Evolutionary conservation across 2,113 vertebrate genomes (phyloP).

Genomic region (Parus major): DNA sequence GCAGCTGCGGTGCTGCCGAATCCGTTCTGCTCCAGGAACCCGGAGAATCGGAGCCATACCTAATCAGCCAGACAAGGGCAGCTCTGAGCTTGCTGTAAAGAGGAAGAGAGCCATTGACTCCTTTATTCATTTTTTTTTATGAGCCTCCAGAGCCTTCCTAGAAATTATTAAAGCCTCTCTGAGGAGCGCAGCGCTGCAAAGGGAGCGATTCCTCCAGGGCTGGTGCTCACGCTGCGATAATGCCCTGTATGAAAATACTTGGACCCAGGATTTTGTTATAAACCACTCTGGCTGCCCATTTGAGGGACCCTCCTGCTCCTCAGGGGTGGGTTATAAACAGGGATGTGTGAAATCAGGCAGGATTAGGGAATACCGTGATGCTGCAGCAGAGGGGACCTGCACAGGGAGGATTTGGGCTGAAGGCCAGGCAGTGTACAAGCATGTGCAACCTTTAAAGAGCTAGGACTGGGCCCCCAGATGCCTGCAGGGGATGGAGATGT

Average conservation of each 20-base stretch:
- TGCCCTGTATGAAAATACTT: rapidly evolving
- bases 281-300: background rate
- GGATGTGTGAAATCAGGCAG: background rate
- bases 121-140: background rate
- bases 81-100: background rate
- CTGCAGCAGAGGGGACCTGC: background rate
- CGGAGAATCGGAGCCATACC: background rate
- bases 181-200: rapidly evolving
- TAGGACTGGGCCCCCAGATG: background rate
- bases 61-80: background rate
- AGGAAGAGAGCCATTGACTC: background rate
- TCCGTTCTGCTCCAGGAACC: background rate
- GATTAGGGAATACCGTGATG: background rate
- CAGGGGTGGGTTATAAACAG: background rate
- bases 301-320: background rate
- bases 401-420: background rate
- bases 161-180: background rate
- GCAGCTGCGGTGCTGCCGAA: background rate
- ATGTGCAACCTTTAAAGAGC: background rate
- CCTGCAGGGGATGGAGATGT: background rate
- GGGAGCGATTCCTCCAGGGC: background rate
- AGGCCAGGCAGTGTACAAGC: background rate
- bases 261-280: background rate
- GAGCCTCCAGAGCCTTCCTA: background rate
- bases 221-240: rapidly evolving